phyloP scores from a whole-genome alignment of 53 echinoderm and acorn worm genomes.

The Echinarachnius parma region DNA sequence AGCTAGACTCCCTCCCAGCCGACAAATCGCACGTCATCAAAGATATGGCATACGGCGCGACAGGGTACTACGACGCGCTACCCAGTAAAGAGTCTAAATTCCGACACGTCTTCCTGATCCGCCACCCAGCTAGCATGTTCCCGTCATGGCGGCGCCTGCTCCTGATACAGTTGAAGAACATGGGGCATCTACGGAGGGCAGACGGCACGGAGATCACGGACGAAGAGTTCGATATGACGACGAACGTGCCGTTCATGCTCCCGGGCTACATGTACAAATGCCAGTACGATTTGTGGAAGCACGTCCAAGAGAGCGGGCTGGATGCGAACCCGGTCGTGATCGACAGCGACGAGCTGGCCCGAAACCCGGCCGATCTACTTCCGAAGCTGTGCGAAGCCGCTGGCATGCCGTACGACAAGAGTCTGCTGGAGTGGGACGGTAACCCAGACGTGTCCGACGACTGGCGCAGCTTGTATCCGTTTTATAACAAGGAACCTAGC shows the following conservation, averaged over 20 bases:
- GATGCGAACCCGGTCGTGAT: constrained; percentile 44
- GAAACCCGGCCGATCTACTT: constrained; percentile 26
- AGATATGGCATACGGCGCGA: constrained; percentile 37
- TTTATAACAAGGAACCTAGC: not conserved
- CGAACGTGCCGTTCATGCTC: constrained; percentile 29
- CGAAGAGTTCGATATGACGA: constrained; percentile 28
- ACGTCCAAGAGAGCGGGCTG: constrained; percentile 20
- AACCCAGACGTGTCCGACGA: not conserved
- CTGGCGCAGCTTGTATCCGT: constrained; percentile 23
- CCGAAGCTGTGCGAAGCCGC: constrained; percentile 42
- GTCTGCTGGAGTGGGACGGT: constrained; percentile 35
- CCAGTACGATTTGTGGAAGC: constrained; percentile 46
- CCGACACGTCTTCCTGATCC: constrained; percentile 55
- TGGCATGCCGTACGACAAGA: constrained; percentile 26
- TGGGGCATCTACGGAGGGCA: not conserved
- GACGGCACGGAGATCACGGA: constrained; percentile 2
- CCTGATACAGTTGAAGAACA: constrained; percentile 5
- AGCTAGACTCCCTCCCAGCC: constrained; percentile 35
- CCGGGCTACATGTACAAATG: constrained; percentile 39
- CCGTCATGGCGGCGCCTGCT: constrained; percentile 24
- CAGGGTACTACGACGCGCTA: constrained; percentile 34
- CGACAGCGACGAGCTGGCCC: constrained; percentile 43
- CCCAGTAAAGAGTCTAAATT: constrained; percentile 40
- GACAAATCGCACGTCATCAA: constrained; percentile 35
- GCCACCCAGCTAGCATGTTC: constrained; percentile 40